phyloP scores from a whole-genome alignment of 2,113 vertebrate species.

The Natator depressus region DNA sequence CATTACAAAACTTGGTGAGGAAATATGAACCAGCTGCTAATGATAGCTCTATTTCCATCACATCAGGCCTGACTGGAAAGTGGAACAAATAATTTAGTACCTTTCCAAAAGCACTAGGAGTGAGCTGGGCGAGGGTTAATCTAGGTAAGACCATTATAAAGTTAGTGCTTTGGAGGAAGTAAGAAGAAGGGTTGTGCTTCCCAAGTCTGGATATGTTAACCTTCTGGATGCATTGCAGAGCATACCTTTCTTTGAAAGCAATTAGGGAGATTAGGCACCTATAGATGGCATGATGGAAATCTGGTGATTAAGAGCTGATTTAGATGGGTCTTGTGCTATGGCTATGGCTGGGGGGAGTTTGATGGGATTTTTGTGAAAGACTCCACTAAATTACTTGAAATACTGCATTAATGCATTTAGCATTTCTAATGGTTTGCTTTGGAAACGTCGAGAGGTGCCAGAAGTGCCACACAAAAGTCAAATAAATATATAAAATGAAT shows the following conservation, averaged over 20 bases:
- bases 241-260: not conserved
- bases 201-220: not conserved
- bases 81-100: not conserved
- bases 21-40: not conserved
- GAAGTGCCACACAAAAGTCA: slow-evolving; percentile 34
- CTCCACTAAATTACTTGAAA: not conserved
- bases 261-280: not conserved
- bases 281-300: not conserved
- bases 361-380: not conserved
- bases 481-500: slow-evolving; percentile 21
- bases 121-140: not conserved
- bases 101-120: not conserved
- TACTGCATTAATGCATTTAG: accelerated
- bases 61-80: not conserved
- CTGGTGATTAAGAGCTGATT: not conserved
- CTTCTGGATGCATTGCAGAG: not conserved
- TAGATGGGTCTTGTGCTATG: not conserved
- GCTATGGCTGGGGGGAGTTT: not conserved
- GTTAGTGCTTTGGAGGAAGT: not conserved
- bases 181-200: not conserved
- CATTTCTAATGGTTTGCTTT: not conserved
- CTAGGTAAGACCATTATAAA: not conserved
- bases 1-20: not conserved
- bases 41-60: not conserved
- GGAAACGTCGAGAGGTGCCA: slow-evolving; percentile 10